Base-by-base conservation (phyloP, 2,888 invertebrate species). In the Anoncus sp. region DNA sequence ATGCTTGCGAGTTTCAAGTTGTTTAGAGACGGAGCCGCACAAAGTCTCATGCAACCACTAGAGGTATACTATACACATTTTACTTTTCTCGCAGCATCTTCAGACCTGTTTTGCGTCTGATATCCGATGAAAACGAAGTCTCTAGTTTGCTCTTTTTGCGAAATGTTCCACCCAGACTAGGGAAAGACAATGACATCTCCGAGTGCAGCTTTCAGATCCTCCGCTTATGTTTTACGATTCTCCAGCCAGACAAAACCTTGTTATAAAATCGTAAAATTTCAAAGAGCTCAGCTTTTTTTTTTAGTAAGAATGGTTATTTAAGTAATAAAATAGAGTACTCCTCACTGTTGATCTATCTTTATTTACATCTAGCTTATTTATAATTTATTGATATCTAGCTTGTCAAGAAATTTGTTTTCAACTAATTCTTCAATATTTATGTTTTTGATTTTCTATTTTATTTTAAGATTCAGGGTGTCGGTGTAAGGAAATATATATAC, bases 41-140 rank as follows among this genome's bases (percentile, higher is more conserved):
- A 49, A 49, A 51, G 51, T 51, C 10, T 38, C 31, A 18, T 31
- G n/a, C 40, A 31, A 16, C 14, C 45, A 12, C 27, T 18, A 9
- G 18, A 7, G 27, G 60, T 43, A 45, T n/a, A n/a, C n/a, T n/a
- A 62, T 31, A 16, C 10, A 62, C 24, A 27, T 18, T 31, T 16
- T 31, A 47, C 18, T 40, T 22, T 59, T 59, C 59, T 40, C 59
- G 40, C 22, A 14, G 10, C 14, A 20, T 22, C 22, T 22, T 2
- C 6, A 12, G 22, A 24, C 3, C 40, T 40, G 24, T 65, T 51
- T 63, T 49, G 38, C 51, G 35, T 51, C 22, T 51, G 65, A 65
- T 49, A 65, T 20, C 51, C 16, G 22, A 49, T 49, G 27, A 22
- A 59, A 59, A 59, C 59, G 38, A 38, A 65, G 31, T 35, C 38